Evolutionary conservation across 2,113 vertebrate species (phyloP).

Genomic region (Vireo altiloquus): DNA sequence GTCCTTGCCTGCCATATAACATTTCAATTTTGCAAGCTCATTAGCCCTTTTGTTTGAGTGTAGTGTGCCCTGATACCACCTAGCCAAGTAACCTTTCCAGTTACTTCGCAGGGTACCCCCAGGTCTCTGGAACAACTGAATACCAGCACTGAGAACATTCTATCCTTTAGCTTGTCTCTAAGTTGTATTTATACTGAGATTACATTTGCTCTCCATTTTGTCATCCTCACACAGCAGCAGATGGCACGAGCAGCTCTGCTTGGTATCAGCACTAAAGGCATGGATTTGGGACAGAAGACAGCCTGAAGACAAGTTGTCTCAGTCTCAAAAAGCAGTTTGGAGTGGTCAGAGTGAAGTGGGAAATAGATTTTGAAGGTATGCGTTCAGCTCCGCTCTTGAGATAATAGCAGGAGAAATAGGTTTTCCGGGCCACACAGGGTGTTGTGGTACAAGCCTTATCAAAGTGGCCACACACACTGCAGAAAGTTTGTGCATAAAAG

Average conservation of each 20-base stretch:
- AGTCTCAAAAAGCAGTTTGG: neutral
- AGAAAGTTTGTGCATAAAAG: neutral
- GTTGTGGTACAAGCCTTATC: neutral
- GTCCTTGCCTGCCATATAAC: neutral
- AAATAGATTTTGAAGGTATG: neutral
- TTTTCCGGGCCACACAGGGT: neutral
- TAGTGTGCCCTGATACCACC: neutral
- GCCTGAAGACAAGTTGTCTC: neutral
- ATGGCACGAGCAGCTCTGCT: neutral
- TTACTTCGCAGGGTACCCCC: neutral
- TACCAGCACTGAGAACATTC: neutral
- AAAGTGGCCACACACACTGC: neutral
- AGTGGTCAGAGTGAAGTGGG: neutral
- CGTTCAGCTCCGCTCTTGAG: neutral
- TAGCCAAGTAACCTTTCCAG: neutral
- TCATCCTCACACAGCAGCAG: neutral
- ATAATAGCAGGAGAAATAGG: neutral
- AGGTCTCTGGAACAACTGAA: neutral
- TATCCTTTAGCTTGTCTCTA: neutral
- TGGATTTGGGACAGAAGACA: neutral
- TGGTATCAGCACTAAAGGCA: neutral
- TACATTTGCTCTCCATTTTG: neutral
- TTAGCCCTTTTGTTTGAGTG: neutral
- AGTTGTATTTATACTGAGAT: neutral
- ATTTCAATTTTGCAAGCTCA: neutral